Percentiles rank a stretch among this genome's conserved stretches.
Evolutionary conservation across 2,888 invertebrate genomes (phyloP).

Genomic region (Nymphalis polychloros): DNA sequence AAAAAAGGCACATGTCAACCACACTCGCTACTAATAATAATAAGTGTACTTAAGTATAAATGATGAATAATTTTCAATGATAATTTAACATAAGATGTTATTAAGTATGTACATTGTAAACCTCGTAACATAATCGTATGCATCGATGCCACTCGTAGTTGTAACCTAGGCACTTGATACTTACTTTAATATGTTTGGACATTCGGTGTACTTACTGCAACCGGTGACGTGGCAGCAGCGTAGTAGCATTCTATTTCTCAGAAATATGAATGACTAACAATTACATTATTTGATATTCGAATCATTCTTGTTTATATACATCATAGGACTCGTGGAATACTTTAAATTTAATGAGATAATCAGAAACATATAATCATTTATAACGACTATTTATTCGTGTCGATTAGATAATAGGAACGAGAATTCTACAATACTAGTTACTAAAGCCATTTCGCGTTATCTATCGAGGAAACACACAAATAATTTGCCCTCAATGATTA

Average conservation of each 20-base stretch:
- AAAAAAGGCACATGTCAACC: too few relatives aligned
- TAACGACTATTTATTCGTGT: background rate
- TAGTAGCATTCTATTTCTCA: conserved; percentile 53
- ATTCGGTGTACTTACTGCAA: conserved; percentile 14
- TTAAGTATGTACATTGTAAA: background rate
- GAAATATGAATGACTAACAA: conserved; percentile 55
- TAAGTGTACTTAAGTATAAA: background rate
- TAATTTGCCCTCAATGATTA: conserved; percentile 52
- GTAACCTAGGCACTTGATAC: conserved; percentile 15
- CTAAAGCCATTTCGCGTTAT: conserved; percentile 45
- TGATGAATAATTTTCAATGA: background rate
- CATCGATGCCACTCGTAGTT: conserved; percentile 12
- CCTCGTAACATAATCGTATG: background rate
- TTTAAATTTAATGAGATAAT: background rate
- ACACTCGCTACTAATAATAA: too few relatives aligned
- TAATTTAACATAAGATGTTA: background rate
- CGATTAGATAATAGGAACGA: conserved; percentile 40
- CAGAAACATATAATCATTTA: background rate
- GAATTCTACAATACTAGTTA: conserved; percentile 37
- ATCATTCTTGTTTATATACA: conserved; percentile 28
- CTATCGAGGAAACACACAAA: conserved; percentile 59
- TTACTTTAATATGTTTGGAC: conserved; percentile 12
- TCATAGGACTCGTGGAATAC: background rate
- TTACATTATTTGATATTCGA: conserved; percentile 37
- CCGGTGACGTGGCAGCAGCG: conserved; percentile 31